A percentile compares a stretch with the other conserved stretches of the same genome.
phyloP scores from a whole-genome alignment of 2,888 invertebrate species.

The Hedychridium roseum region DNA sequence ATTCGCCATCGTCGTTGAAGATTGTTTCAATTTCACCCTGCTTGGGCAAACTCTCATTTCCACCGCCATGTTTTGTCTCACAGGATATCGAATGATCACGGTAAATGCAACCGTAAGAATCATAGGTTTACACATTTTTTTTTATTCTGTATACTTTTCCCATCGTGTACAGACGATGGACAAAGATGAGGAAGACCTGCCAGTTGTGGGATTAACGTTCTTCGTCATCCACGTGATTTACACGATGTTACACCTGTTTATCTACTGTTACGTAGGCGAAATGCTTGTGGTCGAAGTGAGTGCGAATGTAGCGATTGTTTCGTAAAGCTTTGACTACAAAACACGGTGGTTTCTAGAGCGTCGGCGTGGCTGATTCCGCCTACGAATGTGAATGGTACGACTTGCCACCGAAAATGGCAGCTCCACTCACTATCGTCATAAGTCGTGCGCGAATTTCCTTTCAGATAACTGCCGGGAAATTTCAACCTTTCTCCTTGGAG shows the following conservation, averaged over 20 bases:
- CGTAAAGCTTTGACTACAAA: too few species aligned
- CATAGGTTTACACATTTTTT: too few species aligned
- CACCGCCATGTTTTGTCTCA: conserved; percentile 32
- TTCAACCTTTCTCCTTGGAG: conserved; percentile 13
- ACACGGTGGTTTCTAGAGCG: conserved; percentile 16
- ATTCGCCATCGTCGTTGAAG: conserved; percentile 25
- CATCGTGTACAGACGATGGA: conserved; percentile 18
- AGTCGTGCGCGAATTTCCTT: conserved; percentile 14
- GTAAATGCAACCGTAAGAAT: conserved; percentile 26
- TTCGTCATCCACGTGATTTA: conserved; percentile 15
- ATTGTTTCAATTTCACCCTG: conserved; percentile 35
- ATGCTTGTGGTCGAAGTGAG: conserved; percentile 21
- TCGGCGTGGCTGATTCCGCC: conserved; percentile 6
- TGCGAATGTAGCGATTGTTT: too few species aligned
- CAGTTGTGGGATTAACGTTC: conserved; percentile 16
- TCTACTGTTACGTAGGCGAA: conserved; percentile 29
- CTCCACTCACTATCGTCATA: conserved; percentile 15
- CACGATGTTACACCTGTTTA: conserved; percentile 23
- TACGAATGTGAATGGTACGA: conserved; percentile 23
- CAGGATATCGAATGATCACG: conserved; percentile 35
- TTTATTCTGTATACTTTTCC: neutral
- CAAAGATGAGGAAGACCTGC: neutral
- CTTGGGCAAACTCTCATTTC: conserved; percentile 28
- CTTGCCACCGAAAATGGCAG: conserved; percentile 10
- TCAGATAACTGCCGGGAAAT: conserved; percentile 24